Evolutionary conservation across 2,113 vertebrate genomes (phyloP), one percentile per base, ranked within the genome.

Genomic region (Rallus limicola): DNA sequence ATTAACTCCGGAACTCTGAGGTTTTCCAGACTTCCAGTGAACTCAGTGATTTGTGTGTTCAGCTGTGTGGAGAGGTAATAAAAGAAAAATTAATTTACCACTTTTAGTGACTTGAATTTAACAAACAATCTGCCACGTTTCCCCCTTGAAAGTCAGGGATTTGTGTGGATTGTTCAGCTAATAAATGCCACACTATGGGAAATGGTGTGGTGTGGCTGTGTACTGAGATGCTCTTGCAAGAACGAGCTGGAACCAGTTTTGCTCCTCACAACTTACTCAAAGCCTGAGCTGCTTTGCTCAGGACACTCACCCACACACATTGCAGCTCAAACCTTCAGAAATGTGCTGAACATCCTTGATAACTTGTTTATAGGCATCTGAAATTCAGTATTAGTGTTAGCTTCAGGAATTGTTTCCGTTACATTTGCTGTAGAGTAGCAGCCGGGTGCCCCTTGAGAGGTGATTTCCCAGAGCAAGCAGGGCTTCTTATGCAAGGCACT

Each of bases 1-100:
- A 95, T 96, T 96, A 96, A 95, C 96, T 96, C 93, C 14, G 59
- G 95, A 96, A 94, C 83, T 76, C 65, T 70, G 88, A 89, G 74
- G 62, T 96, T 96, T 97, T 95, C 92, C 95, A 96, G 92, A 76
- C 95, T 91, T 92, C 31, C 80, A 87, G 62, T 50, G 77, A 91
- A 76, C 70, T 65, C 40, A 2, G 77, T 93, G 93, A 94, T 95
- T 96, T 97, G 93, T 95, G 83, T 95, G 86, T 92, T 95, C 92
- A 93, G 92, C 92, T 97, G 95, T 59, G 16, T 7, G 72, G 79
- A 86, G 77, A 93, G 40, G 69, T 71, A 91, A 77, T 93, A 86
- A 89, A 93, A 90, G 18, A 48, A 74, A 64, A 65, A 64, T 48
- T 36, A 1, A 69, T 95, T 92, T 85, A 65, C 91, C 86, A 79